These are phyloP conservation scores for Sphecodes monilicornis DNA, from an alignment of 2,888 invertebrate genomes.

Conservation along the genomic window DNA sequence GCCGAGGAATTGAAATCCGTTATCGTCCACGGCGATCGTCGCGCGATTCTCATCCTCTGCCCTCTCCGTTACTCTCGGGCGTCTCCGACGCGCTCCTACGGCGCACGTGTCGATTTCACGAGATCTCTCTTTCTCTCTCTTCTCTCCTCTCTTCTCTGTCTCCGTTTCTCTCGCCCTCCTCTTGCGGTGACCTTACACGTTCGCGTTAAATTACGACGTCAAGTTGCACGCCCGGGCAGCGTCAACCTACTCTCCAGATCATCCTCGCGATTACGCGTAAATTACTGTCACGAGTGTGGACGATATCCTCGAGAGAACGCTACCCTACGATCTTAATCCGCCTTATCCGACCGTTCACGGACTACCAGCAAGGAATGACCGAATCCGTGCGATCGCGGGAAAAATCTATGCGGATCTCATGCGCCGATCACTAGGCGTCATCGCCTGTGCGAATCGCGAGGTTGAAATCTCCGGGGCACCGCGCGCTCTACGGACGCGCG, in stretches of 20 bases:
- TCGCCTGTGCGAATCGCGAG: not conserved
- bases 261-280: conserved; percentile 59
- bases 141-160: not conserved
- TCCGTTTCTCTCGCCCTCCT: not conserved
- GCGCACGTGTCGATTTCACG: conserved; percentile 60
- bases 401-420: not conserved
- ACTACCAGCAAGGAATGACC: not conserved
- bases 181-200: conserved; percentile 36
- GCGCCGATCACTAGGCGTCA: not conserved
- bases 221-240: conserved; percentile 13
- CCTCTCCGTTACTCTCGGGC: conserved; percentile 24
- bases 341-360: conserved; percentile 34
- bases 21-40: conserved; percentile 42
- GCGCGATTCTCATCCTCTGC: not conserved
- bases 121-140: not conserved
- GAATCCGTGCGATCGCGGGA: not conserved
- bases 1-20: conserved; percentile 35
- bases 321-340: conserved; percentile 58
- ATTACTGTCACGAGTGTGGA: conserved; percentile 49
- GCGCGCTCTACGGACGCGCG: not conserved
- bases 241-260: conserved; percentile 40
- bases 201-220: conserved; percentile 62
- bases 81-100: conserved; percentile 13
- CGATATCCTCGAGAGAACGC: not conserved
- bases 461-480: conserved; percentile 17